Conservation (phyloP, 2,797 vertebrate species). For the Gallinago nigripennis region DNA sequence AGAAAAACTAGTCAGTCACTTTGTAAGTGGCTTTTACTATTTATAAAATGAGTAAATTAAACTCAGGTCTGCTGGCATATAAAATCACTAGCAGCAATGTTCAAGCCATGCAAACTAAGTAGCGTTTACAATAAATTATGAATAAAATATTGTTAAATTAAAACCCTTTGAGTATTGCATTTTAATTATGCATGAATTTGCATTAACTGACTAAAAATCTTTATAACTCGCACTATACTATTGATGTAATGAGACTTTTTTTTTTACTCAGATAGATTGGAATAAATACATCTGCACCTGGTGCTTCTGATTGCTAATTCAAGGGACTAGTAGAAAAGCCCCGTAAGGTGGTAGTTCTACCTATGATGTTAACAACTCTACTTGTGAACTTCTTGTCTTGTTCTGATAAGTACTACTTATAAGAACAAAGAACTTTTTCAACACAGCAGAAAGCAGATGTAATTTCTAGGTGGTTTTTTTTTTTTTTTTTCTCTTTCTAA, state of each 20-base stretch:
- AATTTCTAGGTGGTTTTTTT: not conserved
- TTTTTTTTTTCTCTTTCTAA: not conserved
- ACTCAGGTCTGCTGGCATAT: slow-evolving; percentile 82
- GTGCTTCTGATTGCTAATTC: slow-evolving; percentile 3
- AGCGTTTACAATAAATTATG: slow-evolving; percentile 88
- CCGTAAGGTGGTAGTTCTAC: slow-evolving; percentile 7
- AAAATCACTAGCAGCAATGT: slow-evolving; percentile 88
- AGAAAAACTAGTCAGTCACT: slow-evolving; percentile 76
- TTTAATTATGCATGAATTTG: slow-evolving; percentile 67
- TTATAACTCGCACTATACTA: slow-evolving; percentile 49
- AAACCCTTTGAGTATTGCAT: slow-evolving; percentile 82
- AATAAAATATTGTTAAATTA: slow-evolving; percentile 74
- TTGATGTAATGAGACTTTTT: slow-evolving; percentile 26
- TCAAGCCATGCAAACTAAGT: slow-evolving; percentile 82
- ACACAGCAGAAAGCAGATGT: not conserved
- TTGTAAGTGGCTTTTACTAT: slow-evolving; percentile 82
- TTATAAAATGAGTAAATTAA: slow-evolving; percentile 79
- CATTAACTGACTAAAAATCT: slow-evolving; percentile 63
- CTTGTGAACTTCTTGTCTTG: not conserved
- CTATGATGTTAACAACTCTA: not conserved
- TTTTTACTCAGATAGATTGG: slow-evolving; percentile 3
- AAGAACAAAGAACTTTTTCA: not conserved
- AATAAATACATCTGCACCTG: slow-evolving; percentile 14
- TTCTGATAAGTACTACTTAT: not conserved
- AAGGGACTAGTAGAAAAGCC: slow-evolving; percentile 6